These are phyloP conservation scores for Silurus meridionalis DNA, from an alignment of 2,113 vertebrate genomes.

Conservation along the genomic window DNA sequence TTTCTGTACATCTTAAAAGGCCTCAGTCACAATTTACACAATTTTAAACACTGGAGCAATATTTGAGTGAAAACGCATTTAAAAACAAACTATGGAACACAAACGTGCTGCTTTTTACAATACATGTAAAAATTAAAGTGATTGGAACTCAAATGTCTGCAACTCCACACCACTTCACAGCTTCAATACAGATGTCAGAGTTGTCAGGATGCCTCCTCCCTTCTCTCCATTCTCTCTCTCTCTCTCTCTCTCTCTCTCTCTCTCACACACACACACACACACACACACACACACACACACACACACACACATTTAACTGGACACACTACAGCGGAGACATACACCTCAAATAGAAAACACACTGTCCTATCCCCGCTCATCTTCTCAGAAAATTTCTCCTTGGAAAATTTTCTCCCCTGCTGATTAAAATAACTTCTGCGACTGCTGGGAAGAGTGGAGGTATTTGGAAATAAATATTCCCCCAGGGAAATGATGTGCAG, in stretches of 20 bases:
- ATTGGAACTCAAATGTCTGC: not conserved
- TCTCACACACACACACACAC: not conserved
- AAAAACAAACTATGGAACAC: not conserved
- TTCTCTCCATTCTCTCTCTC: not conserved
- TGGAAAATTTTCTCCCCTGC: slow-evolving; percentile 47
- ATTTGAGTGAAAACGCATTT: not conserved
- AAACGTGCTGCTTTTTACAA: slow-evolving; percentile 3
- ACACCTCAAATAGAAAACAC: slow-evolving; percentile 35
- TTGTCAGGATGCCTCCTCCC: not conserved
- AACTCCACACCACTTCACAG: slow-evolving; percentile 16
- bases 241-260: not conserved
- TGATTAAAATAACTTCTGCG: slow-evolving; percentile 54
- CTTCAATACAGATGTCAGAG: slow-evolving; percentile 11
- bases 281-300: not conserved
- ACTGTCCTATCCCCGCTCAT: slow-evolving; percentile 37
- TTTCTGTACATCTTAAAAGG: not conserved
- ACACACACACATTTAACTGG: not conserved
- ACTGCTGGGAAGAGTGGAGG: slow-evolving; percentile 51
- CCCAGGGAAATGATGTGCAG: slow-evolving; percentile 56
- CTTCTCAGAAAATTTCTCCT: slow-evolving; percentile 29
- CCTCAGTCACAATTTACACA: not conserved
- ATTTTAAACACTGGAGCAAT: not conserved
- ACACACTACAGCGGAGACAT: slow-evolving; percentile 20
- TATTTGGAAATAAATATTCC: slow-evolving; percentile 62
- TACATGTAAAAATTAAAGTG: not conserved